Base-by-base conservation (phyloP, 2,888 invertebrate genomes). In the Scaptomyza polygonia region DNA sequence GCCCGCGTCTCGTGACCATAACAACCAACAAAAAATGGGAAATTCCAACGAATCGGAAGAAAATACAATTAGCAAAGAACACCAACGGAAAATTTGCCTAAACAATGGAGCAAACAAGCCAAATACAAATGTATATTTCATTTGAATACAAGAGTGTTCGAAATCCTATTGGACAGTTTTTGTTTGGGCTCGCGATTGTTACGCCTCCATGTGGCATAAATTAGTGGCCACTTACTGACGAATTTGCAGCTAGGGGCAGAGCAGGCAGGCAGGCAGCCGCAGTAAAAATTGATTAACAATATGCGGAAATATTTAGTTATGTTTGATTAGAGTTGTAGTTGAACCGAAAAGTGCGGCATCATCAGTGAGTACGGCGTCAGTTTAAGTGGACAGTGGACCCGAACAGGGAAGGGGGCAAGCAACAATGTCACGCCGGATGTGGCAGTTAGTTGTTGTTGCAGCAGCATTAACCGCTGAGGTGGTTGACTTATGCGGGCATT, bases 251-350 rank as follows among this genome's bases (percentile, higher is more conserved):
- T 62, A 64, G 70, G 65, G 70, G 69, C 54, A n/a, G n/a, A n/a
- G n/a, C n/a, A n/a, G n/a, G n/a, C n/a, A n/a, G 70, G 69, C 54
- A 54, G 52, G 16, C 54, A 34, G 45, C 11, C 29, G 29, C 12
- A 42, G 42, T 47, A 72, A 73, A 72, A 66, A 86, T 86, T 81
- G 75, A 79, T 81, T 76, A 80, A 76, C 79, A 77, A 86, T 82
- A 72, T 78, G 72, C 71, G 79, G 79, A 84, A 79, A 78, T 84
- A 87, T 84, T 86, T 79, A 86, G 87, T 85, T 86, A 79, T 70
- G 75, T 72, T 80, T 79, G 70, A 81, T 79, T 85, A 66, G 48
- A 56, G 55, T 27, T 21, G 7, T 5, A 30, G 40, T 30, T 47
- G 30, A 30, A 14, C 55, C 14, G 36, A 66, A 67, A 69, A 61